Base-by-base conservation (phyloP, 2,888 invertebrate species). In the Cephonodes hylas region DNA sequence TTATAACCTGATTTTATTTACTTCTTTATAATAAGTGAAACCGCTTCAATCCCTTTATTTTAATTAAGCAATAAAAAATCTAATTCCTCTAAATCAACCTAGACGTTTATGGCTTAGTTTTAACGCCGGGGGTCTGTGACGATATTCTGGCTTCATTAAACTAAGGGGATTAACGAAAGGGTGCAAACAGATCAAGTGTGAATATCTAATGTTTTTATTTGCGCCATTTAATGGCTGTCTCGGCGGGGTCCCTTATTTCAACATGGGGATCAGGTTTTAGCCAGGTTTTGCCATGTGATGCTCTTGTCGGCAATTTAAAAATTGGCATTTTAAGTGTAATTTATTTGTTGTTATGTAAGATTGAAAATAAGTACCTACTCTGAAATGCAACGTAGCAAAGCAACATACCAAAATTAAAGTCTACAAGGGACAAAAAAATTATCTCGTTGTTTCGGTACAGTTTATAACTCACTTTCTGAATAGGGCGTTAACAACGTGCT, bases 141-240 rank as follows among this genome's bases (percentile, higher is more conserved):
- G 81, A 81, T 84, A 81, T 81, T 81, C 78, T 73, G 85, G 87
- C 76, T 53, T 80, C 88, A 91, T 91, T 91, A 82, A 89, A 88
- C 89, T 87, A 83, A 88, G 83, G 79, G 81, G 84, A 84, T 86
- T 86, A 85, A 74, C 72, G 74, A 84, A 85, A 86, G 89, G 89
- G 89, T 84, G 84, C 77, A 74, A 80, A 75, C 86, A 81, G 86
- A 90, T 91, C 89, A 86, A 90, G 84, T 88, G 89, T 83, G 82
- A 85, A 81, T 78, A 78, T 83, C 81, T 86, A 86, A 89, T 89
- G 91, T 88, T 88, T 89, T 88, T 86, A 87, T 88, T 87, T 82
- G 79, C 72, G 64, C 79, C 75, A 74, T 72, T 74, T 46, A 48
- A 59, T 34, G 18, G 48, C 15, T 20, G 5, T n/a, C n/a, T n/a